phyloP scores from a whole-genome alignment of 1,140 invertebrate genomes.

The Bombus superbus region DNA sequence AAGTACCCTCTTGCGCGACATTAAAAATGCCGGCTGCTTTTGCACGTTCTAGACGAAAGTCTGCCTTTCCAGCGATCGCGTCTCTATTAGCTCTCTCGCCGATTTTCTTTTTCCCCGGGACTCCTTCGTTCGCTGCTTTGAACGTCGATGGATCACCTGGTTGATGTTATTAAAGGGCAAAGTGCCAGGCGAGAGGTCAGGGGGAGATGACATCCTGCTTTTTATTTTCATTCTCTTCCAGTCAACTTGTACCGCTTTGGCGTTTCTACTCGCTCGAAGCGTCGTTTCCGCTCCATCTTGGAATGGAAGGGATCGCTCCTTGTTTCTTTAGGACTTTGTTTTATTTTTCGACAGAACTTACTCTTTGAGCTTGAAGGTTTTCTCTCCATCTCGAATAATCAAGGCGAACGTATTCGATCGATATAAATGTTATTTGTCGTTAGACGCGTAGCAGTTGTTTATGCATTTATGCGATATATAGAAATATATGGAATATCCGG shows the following conservation, averaged over 20 bases:
- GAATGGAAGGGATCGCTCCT: not conserved
- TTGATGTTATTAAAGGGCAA: constrained; percentile 26
- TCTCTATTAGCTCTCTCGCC: constrained; percentile 28
- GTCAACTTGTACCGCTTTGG: not conserved
- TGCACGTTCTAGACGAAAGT: constrained; percentile 60
- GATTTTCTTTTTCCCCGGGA: constrained; percentile 31
- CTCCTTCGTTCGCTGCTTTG: constrained; percentile 18
- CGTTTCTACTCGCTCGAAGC: not conserved
- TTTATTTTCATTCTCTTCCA: not conserved
- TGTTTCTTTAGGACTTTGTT: not conserved
- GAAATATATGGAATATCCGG: too few relatives aligned
- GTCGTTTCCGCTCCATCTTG: not conserved
- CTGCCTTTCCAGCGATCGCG: constrained; percentile 15
- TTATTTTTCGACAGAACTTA: not conserved
- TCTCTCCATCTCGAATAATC: not conserved
- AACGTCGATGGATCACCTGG: constrained; percentile 17
- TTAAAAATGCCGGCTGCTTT: constrained; percentile 68
- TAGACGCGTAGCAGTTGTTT: too few relatives aligned
- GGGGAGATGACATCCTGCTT: not conserved
- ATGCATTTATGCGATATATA: too few relatives aligned
- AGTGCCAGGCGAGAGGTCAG: not conserved
- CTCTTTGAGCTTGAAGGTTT: not conserved
- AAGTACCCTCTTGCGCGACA: constrained; percentile 67
- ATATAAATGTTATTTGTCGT: too few relatives aligned
- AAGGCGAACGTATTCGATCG: too few relatives aligned